Evolutionary conservation across 2,797 vertebrate species (phyloP).

Genomic region (Myripristis jacobus): DNA sequence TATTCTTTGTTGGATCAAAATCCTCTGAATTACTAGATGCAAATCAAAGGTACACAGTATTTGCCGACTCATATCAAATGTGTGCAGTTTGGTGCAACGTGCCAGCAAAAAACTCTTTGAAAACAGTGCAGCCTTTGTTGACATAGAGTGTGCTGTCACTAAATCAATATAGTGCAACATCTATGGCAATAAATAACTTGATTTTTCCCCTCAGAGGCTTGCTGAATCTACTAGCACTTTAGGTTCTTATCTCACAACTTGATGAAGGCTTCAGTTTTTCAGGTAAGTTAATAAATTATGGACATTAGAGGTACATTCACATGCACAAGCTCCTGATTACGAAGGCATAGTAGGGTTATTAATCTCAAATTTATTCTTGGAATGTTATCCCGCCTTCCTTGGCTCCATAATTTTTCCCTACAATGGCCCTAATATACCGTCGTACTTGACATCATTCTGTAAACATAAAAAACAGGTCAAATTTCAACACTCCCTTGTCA

Average conservation of each 20-base stretch:
- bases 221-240: not conserved
- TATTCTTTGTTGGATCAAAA: too few relatives aligned
- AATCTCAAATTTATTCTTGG: too few relatives aligned
- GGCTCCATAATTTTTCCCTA: too few relatives aligned
- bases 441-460: not conserved
- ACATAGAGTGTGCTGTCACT: not conserved
- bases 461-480: slow-evolving; percentile 3
- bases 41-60: too few relatives aligned
- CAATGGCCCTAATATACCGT: too few relatives aligned
- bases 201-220: not conserved
- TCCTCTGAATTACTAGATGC: too few relatives aligned
- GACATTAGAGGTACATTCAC: not conserved
- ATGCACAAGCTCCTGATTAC: too few relatives aligned
- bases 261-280: too few relatives aligned
- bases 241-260: not conserved
- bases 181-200: too few relatives aligned
- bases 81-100: not conserved
- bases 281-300: not conserved
- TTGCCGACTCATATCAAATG: too few relatives aligned
- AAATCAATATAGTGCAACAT: not conserved
- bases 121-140: not conserved
- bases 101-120: not conserved
- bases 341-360: too few relatives aligned
- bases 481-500: slow-evolving; percentile 28
- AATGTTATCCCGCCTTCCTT: too few relatives aligned